Evolutionary conservation across 2,888 invertebrate species (phyloP).

Genomic region (Zeuzera pyrina): DNA sequence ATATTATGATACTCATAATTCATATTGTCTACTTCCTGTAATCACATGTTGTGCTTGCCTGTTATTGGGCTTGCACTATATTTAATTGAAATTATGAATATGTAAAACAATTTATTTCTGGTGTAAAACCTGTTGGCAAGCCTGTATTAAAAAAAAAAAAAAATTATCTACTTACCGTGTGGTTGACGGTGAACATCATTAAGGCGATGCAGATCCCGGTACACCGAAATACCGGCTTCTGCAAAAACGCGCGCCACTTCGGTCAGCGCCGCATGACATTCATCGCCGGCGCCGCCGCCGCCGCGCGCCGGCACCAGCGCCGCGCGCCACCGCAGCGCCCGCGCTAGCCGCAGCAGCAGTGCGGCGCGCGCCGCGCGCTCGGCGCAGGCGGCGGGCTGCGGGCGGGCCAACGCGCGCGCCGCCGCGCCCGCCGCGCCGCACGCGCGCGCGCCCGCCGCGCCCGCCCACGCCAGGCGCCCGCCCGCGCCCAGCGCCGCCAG

Average conservation of each 20-base stretch:
- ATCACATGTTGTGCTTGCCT: too few species aligned
- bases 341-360: conserved; percentile 23
- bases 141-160: not conserved
- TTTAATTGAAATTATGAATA: too few species aligned
- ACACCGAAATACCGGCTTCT: conserved; percentile 24
- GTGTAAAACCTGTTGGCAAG: not conserved
- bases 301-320: conserved; percentile 27
- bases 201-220: conserved; percentile 7
- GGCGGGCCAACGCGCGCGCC: conserved; percentile 6
- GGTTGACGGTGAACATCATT: conserved; percentile 18
- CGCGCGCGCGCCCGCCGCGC: conserved; percentile 27
- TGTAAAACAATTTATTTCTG: too few species aligned
- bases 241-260: conserved; percentile 20
- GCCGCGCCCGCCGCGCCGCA: conserved; percentile 29
- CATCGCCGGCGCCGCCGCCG: conserved; percentile 17
- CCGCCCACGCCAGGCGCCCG: conserved; percentile 23
- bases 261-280: conserved; percentile 18
- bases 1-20: too few species aligned
- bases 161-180: conserved; percentile 25
- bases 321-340: conserved; percentile 33
- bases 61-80: too few species aligned
- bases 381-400: conserved; percentile 21
- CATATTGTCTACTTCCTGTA: too few species aligned
- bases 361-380: conserved; percentile 18
- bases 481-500: conserved; percentile 29